phyloP scores from a whole-genome alignment of 2,113 vertebrate genomes.

The Typhlomys cinereus region DNA sequence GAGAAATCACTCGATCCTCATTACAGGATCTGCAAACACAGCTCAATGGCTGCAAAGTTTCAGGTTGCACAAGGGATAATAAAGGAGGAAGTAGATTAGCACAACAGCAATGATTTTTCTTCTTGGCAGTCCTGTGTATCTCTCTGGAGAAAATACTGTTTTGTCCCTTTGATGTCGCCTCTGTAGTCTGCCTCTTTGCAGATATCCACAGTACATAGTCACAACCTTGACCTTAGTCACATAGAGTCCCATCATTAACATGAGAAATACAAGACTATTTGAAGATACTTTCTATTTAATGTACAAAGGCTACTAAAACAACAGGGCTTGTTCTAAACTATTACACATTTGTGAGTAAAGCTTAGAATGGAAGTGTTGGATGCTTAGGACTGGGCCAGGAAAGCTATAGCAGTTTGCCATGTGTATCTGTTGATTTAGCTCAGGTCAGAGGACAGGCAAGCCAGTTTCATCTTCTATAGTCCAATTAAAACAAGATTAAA shows the following conservation, averaged over 20 bases:
- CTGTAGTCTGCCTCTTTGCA: neutral
- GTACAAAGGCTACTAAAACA: no score
- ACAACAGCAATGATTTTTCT: neutral
- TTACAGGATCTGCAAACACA: neutral
- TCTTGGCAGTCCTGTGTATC: neutral
- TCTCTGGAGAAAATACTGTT: neutral
- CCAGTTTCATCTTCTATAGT: neutral
- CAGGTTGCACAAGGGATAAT: neutral
- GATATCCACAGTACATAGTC: neutral
- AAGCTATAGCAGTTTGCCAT: neutral
- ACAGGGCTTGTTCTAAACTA: neutral
- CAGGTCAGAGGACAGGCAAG: no score
- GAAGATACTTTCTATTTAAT: no score
- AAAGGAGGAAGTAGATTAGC: conserved; percentile 11
- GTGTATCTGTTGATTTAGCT: neutral
- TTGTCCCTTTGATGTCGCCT: neutral
- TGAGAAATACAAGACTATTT: no score
- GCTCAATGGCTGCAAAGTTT: neutral
- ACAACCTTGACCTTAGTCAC: neutral
- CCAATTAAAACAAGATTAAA: neutral
- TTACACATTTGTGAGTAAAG: neutral
- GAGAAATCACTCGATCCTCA: neutral
- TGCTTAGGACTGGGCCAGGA: neutral
- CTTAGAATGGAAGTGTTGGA: neutral
- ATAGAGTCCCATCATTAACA: neutral